Evolutionary conservation across 2,888 invertebrate genomes (phyloP), one percentile per base, ranked within the genome.

Genomic region (Pseudanteris insignis): DNA sequence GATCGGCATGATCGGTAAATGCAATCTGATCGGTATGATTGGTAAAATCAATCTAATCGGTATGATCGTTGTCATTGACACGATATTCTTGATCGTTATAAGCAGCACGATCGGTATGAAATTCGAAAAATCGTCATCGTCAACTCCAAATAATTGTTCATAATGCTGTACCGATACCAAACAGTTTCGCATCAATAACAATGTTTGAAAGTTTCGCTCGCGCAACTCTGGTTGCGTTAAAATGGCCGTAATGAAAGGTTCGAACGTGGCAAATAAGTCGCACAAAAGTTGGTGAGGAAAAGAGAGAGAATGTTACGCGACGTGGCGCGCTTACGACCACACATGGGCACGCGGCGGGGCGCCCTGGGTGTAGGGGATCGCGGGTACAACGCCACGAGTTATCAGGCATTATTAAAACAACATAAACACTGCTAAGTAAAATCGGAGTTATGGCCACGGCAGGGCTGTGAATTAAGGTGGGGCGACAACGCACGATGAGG

Each of bases 381-480:
- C 66, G 65, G 65, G 66, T 63, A 61, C 55, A 59, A 59, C 64
- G 67, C 65, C 58, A 67, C 65, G 71, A 72, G 74, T 75, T 77
- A 78, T 77, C 78, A 71, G 70, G 72, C 74, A 78, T 78, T 78
- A 78, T 78, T 78, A 78, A 78, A 78, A 78, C 75, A 73, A 74
- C 75, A 78, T 78, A 78, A 77, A 78, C 74, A 75, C 72, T 72
- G 73, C 69, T 67, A 71, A 70, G 72, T 70, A 71, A 73, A 71
- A 70, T 67, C 71, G 73, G 73, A 78, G 74, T 78, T 78, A 77
- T 76, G 74, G 67, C 65, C 67, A n/a, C 62, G 65, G 63, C 58
- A 65, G 41, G 73, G 73, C 72, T 74, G 76, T 75, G 77, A 78
- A 77, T 77, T 76, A 77, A 77, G 67, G 57, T 61, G 53, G 64